Percentiles rank a stretch among this genome's conserved stretches.
Conservation (phyloP, 2,113 vertebrate genomes). For the Loxodonta africana region DNA sequence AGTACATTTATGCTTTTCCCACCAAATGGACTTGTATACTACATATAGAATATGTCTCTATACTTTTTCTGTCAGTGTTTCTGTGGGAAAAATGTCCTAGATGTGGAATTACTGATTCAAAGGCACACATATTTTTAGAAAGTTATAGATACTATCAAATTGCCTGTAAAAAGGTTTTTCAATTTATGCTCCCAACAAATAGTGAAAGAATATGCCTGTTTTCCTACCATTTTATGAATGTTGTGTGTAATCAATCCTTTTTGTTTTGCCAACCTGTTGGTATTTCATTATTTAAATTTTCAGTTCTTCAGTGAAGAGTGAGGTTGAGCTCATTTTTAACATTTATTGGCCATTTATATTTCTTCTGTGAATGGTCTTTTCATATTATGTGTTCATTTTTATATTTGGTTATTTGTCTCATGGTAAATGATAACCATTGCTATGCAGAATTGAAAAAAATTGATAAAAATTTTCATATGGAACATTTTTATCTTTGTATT, state of each 20-base stretch:
- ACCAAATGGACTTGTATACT: not conserved
- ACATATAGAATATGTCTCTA: not conserved
- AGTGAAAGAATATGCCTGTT: not conserved
- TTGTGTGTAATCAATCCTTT: not conserved
- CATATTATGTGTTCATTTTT: not conserved
- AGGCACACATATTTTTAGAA: not conserved
- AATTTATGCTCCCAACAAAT: not conserved
- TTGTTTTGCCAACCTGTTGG: not conserved
- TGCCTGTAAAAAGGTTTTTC: not conserved
- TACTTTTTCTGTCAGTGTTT: not conserved
- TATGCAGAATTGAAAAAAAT: conserved; percentile 27
- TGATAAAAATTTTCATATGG: not conserved
- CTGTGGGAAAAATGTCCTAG: conserved; percentile 22
- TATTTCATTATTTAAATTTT: conserved; percentile 31
- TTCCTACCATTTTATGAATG: not conserved
- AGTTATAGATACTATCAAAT: conserved; percentile 15
- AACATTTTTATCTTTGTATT: not conserved
- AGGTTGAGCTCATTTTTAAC: not conserved
- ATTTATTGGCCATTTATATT: conserved; percentile 3
- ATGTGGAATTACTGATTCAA: conserved; percentile 48
- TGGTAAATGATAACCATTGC: conserved; percentile 12
- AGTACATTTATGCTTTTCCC: not conserved
- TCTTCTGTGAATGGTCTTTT: not conserved
- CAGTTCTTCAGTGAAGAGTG: conserved; percentile 41
- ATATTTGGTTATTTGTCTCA: not conserved